Conservation (phyloP, 1,140 invertebrate species). For the Mya arenaria region DNA sequence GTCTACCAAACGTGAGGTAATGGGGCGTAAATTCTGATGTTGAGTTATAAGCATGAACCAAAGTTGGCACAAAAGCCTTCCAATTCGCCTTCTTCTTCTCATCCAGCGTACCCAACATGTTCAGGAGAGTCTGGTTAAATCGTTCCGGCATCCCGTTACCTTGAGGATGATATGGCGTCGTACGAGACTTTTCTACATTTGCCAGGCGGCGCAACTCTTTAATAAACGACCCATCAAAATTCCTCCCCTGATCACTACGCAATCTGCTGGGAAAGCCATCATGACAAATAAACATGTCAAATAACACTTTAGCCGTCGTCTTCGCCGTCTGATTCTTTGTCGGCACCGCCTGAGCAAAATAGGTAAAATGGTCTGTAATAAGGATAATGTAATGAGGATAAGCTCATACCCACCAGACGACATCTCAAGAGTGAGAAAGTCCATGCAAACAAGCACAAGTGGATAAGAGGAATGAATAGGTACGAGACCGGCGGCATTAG, state of each 20-base stretch:
- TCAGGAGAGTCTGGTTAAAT: background rate
- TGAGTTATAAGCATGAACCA: slow-evolving; percentile 56
- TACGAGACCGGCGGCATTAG: background rate
- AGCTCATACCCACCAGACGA: slow-evolving; percentile 32
- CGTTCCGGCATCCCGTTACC: slow-evolving; percentile 7
- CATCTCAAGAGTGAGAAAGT: slow-evolving; percentile 48
- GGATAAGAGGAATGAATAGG: slow-evolving; percentile 2
- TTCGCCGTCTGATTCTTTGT: slow-evolving; percentile 31
- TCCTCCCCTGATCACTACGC: slow-evolving; percentile 42
- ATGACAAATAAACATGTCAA: slow-evolving; percentile 21
- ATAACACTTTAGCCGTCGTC: slow-evolving; percentile 41
- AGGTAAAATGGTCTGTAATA: slow-evolving; percentile 46
- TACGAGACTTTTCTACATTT: background rate
- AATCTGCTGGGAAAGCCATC: slow-evolving; percentile 14
- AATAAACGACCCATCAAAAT: slow-evolving; percentile 33
- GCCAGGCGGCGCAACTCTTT: background rate
- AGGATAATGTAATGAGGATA: slow-evolving; percentile 66
- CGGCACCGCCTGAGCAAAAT: slow-evolving; percentile 29
- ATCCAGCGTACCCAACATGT: slow-evolving; percentile 1
- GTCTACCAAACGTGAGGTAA: slow-evolving; percentile 55
- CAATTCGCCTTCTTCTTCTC: slow-evolving; percentile 44
- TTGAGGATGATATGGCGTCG: background rate
- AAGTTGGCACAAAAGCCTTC: slow-evolving; percentile 44
- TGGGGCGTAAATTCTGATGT: slow-evolving; percentile 34
- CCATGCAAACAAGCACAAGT: slow-evolving; percentile 50